A percentile compares a stretch with the other conserved stretches of the same genome.
Evolutionary conservation across 2,888 invertebrate species (phyloP).

Genomic region (Girardia tigrina): DNA sequence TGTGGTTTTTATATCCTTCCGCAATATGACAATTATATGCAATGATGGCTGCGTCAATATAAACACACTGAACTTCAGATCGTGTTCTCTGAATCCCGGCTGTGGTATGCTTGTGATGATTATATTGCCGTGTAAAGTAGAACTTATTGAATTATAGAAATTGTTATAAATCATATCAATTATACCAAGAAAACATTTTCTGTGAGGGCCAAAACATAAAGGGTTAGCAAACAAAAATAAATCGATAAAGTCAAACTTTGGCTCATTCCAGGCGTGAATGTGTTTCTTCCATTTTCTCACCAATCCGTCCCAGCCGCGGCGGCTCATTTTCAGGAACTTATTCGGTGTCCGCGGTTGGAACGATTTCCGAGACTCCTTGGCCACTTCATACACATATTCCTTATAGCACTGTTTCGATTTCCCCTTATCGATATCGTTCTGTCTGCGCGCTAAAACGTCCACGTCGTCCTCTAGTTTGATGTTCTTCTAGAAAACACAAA

Average conservation of each 20-base stretch:
- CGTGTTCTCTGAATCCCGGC: too few relatives aligned
- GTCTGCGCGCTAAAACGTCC: slow-evolving; percentile 12
- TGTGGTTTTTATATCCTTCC: too few relatives aligned
- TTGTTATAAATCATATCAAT: too few relatives aligned
- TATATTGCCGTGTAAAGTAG: too few relatives aligned
- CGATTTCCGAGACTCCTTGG: slow-evolving; percentile 1
- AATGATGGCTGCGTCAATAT: too few relatives aligned
- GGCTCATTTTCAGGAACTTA: slow-evolving; percentile 21
- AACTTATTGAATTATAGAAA: too few relatives aligned
- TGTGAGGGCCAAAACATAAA: too few relatives aligned
- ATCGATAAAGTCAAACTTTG: not conserved
- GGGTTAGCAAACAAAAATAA: not conserved
- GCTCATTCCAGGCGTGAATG: slow-evolving; percentile 30
- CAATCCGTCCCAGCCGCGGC: slow-evolving; percentile 28
- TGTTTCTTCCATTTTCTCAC: slow-evolving; percentile 27
- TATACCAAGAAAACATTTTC: too few relatives aligned
- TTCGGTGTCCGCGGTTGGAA: slow-evolving; percentile 30
- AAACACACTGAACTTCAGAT: too few relatives aligned
- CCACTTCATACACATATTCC: slow-evolving; percentile 18
- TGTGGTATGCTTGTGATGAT: too few relatives aligned
- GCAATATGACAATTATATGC: too few relatives aligned
- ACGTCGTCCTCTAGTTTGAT: not conserved
- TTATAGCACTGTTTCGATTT: slow-evolving; percentile 28
- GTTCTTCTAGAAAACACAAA: not conserved
- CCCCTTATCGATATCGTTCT: slow-evolving; percentile 26